Percentiles rank a stretch among this genome's conserved stretches.
Evolutionary conservation across 2,797 vertebrate species (phyloP).

Genomic region (Melanotaenia parkinsoni): DNA sequence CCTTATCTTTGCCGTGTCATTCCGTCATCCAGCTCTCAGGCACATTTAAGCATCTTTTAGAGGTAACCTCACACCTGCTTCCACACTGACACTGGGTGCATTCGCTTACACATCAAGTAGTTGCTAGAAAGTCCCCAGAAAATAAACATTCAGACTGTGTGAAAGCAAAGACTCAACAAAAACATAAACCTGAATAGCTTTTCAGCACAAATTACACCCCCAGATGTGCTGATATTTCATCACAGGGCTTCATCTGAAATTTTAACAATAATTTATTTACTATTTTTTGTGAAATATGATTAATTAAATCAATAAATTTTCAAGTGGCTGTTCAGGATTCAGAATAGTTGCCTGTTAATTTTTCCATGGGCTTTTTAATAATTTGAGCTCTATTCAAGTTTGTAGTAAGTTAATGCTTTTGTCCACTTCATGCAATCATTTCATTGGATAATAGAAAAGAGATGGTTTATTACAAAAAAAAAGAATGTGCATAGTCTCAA

Average conservation of each 20-base stretch:
- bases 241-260: background rate
- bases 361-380: background rate
- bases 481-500: too few relatives aligned
- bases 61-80: slow-evolving; percentile 62
- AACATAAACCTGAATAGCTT: slow-evolving; percentile 5
- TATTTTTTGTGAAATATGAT: background rate
- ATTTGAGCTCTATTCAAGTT: background rate
- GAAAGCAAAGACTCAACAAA: slow-evolving; percentile 9
- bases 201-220: background rate
- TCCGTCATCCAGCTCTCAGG: slow-evolving; percentile 43
- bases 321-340: too few relatives aligned
- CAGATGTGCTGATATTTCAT: background rate
- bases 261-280: background rate
- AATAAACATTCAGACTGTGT: slow-evolving; percentile 17
- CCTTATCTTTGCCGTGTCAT: slow-evolving; percentile 19
- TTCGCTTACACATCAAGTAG: slow-evolving; percentile 31
- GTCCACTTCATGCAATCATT: background rate
- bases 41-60: slow-evolving; percentile 62
- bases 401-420: background rate
- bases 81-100: slow-evolving; percentile 25
- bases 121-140: slow-evolving; percentile 16
- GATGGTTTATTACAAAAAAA: background rate
- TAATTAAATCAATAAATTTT: background rate
- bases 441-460: background rate
- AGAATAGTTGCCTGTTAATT: background rate